phyloP scores from a whole-genome alignment of 2,113 vertebrate species.

The Actenoides hombroni region DNA sequence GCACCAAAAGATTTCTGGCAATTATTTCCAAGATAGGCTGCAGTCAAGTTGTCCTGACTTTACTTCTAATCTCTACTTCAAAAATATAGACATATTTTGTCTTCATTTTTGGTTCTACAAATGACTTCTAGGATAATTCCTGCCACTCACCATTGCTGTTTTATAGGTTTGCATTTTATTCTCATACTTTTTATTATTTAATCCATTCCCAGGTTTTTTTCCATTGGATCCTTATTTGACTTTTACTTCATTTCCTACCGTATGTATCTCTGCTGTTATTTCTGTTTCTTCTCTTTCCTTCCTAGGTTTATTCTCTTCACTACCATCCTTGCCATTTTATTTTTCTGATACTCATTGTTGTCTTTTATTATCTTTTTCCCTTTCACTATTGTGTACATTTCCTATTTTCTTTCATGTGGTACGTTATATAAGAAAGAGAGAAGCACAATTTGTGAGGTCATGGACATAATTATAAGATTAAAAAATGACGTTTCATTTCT shows the following conservation, averaged over 20 bases:
- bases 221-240: not conserved
- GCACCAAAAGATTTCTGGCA: not conserved
- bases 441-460: not conserved
- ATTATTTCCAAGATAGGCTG: conserved; percentile 6
- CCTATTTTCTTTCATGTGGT: not conserved
- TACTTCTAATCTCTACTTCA: not conserved
- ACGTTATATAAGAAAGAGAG: not conserved
- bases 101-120: not conserved
- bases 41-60: conserved; percentile 11
- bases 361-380: not conserved
- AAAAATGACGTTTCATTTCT: not conserved
- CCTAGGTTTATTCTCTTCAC: not conserved
- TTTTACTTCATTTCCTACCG: not conserved
- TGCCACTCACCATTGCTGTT: not conserved
- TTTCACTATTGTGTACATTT: not conserved
- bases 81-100: not conserved
- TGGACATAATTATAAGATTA: not conserved
- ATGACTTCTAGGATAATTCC: not conserved
- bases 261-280: not conserved
- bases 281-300: not conserved
- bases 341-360: not conserved
- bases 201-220: not conserved
- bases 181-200: not conserved
- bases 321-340: not conserved
- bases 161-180: not conserved